Conservation (phyloP, 2,888 invertebrate species). For the Bellardia pandia region DNA sequence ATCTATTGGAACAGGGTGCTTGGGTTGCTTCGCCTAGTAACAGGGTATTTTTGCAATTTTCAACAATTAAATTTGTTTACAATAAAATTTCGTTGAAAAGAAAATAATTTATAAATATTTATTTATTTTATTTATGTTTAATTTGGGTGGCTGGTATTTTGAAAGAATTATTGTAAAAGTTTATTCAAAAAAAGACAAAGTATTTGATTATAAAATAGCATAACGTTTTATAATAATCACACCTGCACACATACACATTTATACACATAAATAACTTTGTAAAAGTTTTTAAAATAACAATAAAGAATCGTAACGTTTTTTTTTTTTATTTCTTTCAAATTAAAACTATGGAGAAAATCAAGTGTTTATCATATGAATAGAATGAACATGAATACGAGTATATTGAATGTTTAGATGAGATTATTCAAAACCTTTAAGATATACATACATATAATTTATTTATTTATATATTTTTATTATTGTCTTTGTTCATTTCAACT, state of each 20-base stretch:
- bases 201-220: neutral
- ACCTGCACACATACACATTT: neutral
- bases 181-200: neutral
- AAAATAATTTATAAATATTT: neutral
- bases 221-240: neutral
- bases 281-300: neutral
- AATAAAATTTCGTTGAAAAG: neutral
- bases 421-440: conserved; percentile 8
- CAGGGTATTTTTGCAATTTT: neutral
- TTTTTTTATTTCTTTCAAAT: neutral
- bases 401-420: conserved; percentile 4
- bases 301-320: conserved; percentile 5
- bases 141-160: neutral
- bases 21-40: no score
- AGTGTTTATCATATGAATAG: conserved; percentile 17
- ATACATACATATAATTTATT: conserved; percentile 6
- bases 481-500: conserved; percentile 31
- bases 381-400: neutral
- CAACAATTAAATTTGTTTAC: neutral
- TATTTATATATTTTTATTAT: conserved; percentile 7
- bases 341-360: conserved; percentile 17
- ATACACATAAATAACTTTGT: neutral
- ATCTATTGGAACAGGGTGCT: no score
- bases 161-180: neutral
- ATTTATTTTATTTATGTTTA: neutral